These are phyloP conservation scores for Callitettix versicolor DNA, from an alignment of 1,140 invertebrate species.

Conservation along the genomic window DNA sequence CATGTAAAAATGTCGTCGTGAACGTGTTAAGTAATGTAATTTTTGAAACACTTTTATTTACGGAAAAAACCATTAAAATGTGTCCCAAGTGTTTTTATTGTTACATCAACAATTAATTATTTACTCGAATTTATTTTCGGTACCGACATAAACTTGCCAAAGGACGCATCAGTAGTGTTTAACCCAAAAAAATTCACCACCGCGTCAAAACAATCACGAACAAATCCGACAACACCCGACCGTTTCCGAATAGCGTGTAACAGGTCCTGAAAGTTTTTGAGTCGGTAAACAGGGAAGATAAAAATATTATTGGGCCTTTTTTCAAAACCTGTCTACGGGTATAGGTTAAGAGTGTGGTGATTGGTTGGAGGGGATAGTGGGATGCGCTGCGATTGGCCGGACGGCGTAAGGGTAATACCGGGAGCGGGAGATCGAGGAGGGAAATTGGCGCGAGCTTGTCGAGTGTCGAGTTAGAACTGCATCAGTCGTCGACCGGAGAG, in stretches of 20 bases:
- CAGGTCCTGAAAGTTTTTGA: slow-evolving; percentile 2
- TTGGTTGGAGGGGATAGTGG: neutral
- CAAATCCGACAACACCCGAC: neutral
- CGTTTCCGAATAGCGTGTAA: slow-evolving; percentile 6
- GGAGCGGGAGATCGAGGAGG: neutral
- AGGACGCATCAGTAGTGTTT: no score
- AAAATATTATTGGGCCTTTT: slow-evolving; percentile 16
- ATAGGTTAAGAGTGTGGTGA: neutral
- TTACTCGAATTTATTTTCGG: no score
- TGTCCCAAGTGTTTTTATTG: no score
- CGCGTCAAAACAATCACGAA: no score
- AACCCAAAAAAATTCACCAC: no score
- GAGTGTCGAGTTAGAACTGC: neutral
- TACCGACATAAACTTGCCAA: no score
- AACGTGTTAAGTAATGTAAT: no score
- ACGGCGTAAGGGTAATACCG: neutral
- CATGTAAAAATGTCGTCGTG: no score
- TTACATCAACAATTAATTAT: no score
- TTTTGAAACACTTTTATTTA: no score
- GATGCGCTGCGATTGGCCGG: slow-evolving; percentile 1
- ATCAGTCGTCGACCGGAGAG: neutral
- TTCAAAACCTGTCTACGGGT: slow-evolving; percentile 13
- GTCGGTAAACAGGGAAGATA: slow-evolving; percentile 1
- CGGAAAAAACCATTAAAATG: no score
- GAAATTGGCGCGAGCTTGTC: slow-evolving; percentile 2